Evolutionary conservation across 2,797 vertebrate species (phyloP).

Genomic region (Sebastolobus alascanus): DNA sequence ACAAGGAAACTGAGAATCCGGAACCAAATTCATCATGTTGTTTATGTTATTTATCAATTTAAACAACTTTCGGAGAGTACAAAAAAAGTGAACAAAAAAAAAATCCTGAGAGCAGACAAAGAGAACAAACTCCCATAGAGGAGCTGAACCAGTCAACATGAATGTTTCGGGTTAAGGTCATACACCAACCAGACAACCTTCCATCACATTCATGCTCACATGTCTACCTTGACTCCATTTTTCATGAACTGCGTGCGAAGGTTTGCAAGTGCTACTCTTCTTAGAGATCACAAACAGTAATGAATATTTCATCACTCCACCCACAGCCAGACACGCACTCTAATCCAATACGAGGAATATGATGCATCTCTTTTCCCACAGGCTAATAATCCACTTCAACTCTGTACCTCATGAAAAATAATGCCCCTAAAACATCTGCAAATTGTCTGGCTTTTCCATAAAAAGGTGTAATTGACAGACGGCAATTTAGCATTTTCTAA

Average conservation of each 20-base stretch:
- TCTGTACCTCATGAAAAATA: constrained; percentile 74
- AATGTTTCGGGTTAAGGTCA: constrained; percentile 31
- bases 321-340: constrained; percentile 79
- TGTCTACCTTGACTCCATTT: constrained; percentile 69
- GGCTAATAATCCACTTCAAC: constrained; percentile 83
- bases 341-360: constrained; percentile 88
- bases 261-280: constrained; percentile 82
- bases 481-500: neutral
- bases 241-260: constrained; percentile 78
- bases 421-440: constrained; percentile 57
- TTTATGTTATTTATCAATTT: neutral
- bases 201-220: constrained; percentile 51
- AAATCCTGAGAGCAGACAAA: neutral
- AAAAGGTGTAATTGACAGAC: constrained; percentile 15
- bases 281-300: constrained; percentile 87
- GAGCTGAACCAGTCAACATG: neutral
- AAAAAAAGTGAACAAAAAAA: neutral
- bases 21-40: neutral
- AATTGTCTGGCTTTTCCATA: constrained; percentile 23
- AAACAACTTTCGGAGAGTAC: neutral
- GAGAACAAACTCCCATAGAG: neutral
- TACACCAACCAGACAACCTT: constrained; percentile 28
- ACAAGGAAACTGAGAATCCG: constrained; percentile 19
- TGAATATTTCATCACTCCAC: constrained; percentile 91
- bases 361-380: constrained; percentile 82